phyloP scores from a whole-genome alignment of 2,113 vertebrate genomes.

The Numida meleagris region DNA sequence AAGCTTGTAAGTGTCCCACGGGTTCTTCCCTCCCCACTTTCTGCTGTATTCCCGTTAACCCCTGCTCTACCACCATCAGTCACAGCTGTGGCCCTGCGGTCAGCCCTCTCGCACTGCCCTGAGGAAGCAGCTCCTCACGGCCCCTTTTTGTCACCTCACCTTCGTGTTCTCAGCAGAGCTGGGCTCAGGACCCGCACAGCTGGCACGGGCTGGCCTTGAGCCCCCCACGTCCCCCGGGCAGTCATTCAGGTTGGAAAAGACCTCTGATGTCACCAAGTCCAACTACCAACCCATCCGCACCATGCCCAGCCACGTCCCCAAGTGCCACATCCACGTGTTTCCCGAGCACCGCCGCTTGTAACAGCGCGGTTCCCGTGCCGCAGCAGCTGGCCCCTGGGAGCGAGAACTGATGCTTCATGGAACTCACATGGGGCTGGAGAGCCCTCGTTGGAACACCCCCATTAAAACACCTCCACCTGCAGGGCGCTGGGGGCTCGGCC shows the following conservation, averaged over 20 bases:
- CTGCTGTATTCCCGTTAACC: not conserved
- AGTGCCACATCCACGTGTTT: too few species aligned
- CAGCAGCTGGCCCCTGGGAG: not conserved
- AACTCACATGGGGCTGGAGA: not conserved
- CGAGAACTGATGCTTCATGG: not conserved
- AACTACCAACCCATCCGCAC: too few species aligned
- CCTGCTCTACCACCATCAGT: too few species aligned
- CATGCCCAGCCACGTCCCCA: too few species aligned
- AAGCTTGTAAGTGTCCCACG: not conserved
- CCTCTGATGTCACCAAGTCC: too few species aligned
- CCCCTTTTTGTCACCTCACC: not conserved
- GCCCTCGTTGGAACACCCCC: not conserved
- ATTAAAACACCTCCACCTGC: not conserved
- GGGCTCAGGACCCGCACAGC: conserved; percentile 44
- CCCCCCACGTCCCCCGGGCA: not conserved
- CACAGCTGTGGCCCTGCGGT: too few species aligned
- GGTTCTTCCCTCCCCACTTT: not conserved
- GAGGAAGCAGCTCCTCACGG: not conserved
- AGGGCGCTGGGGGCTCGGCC: not conserved
- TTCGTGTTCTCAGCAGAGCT: fast-evolving
- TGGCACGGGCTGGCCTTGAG: conserved; percentile 49
- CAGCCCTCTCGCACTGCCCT: too few species aligned
- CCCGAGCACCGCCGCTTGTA: not conserved
- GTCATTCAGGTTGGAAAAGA: too few species aligned
- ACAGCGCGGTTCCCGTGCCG: not conserved